Evolutionary conservation across 2,888 invertebrate genomes (phyloP).

Genomic region (Chrysopilus asiliformis): DNA sequence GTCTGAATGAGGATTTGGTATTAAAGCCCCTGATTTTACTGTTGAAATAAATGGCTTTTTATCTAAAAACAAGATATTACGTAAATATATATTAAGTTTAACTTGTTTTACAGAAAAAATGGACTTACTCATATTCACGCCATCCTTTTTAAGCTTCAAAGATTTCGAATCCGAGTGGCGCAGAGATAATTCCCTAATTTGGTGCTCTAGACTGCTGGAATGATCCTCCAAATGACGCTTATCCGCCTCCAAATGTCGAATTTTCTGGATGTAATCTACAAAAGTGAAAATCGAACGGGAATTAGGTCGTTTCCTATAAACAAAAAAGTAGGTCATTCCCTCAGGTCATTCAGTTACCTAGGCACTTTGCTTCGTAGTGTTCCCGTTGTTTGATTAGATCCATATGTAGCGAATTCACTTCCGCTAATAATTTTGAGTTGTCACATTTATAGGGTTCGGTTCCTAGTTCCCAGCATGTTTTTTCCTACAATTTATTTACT

Average conservation of each 20-base stretch:
- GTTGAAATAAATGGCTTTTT: slow-evolving; percentile 34
- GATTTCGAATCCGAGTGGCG: slow-evolving; percentile 36
- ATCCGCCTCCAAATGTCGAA: slow-evolving; percentile 42
- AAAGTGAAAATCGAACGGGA: slow-evolving; percentile 9
- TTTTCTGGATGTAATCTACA: slow-evolving; percentile 38
- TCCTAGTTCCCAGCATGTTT: slow-evolving; percentile 52
- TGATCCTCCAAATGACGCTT: slow-evolving; percentile 38
- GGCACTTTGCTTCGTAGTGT: too few species aligned
- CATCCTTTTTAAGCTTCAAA: slow-evolving; percentile 19
- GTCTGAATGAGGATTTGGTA: slow-evolving; percentile 21
- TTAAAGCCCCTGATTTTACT: slow-evolving; percentile 26
- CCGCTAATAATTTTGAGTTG: slow-evolving; percentile 59
- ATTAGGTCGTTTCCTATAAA: too few species aligned
- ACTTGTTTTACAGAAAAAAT: slow-evolving; percentile 1
- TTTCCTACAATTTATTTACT: slow-evolving; percentile 41
- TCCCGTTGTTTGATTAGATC: slow-evolving; percentile 53
- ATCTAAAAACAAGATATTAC: slow-evolving; percentile 16
- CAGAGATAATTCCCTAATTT: slow-evolving; percentile 36
- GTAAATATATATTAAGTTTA: too few species aligned
- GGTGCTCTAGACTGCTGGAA: slow-evolving; percentile 36
- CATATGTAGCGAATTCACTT: slow-evolving; percentile 59
- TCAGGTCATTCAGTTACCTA: too few species aligned
- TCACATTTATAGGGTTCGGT: slow-evolving; percentile 71
- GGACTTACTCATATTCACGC: slow-evolving; percentile 17
- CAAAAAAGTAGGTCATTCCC: too few species aligned